Conservation (phyloP, 2,797 vertebrate genomes). For the Acipenser ruthenus region DNA sequence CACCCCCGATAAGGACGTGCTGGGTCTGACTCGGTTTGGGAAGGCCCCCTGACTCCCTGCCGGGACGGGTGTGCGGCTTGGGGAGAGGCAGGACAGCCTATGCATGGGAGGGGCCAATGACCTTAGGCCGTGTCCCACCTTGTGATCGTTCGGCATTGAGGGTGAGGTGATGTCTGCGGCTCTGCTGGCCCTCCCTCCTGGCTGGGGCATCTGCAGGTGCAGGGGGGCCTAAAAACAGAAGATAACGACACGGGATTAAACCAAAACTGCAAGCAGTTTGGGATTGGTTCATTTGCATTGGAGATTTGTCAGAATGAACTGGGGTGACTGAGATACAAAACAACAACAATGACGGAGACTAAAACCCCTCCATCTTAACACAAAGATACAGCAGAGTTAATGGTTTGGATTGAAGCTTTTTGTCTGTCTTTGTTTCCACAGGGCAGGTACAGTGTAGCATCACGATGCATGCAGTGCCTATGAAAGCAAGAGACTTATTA, state of each 20-base stretch:
- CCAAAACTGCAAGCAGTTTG: background rate
- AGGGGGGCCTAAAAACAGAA: slow-evolving; percentile 60
- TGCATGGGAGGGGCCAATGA: slow-evolving; percentile 37
- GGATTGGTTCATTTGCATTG: background rate
- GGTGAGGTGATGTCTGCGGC: slow-evolving; percentile 73
- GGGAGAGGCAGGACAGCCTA: slow-evolving; percentile 22
- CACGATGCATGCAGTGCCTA: too few relatives aligned
- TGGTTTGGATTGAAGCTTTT: too few relatives aligned
- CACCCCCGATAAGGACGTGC: background rate
- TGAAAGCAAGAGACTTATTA: too few relatives aligned
- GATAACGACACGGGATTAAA: slow-evolving; percentile 36
- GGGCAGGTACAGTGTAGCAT: too few relatives aligned
- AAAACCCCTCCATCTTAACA: background rate
- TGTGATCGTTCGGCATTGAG: slow-evolving; percentile 76
- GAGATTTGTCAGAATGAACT: too few relatives aligned
- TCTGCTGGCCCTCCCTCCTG: slow-evolving; percentile 85
- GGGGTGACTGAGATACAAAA: too few relatives aligned
- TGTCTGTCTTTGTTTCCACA: too few relatives aligned
- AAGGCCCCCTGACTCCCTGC: slow-evolving; percentile 10
- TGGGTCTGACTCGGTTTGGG: background rate
- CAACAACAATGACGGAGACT: background rate
- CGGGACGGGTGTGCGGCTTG: slow-evolving; percentile 17
- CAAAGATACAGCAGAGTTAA: background rate
- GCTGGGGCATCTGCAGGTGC: slow-evolving; percentile 65
- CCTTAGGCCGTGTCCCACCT: slow-evolving; percentile 78